These are phyloP conservation scores for Cossypha caffra DNA, from an alignment of 2,797 vertebrate species.

Conservation along the genomic window DNA sequence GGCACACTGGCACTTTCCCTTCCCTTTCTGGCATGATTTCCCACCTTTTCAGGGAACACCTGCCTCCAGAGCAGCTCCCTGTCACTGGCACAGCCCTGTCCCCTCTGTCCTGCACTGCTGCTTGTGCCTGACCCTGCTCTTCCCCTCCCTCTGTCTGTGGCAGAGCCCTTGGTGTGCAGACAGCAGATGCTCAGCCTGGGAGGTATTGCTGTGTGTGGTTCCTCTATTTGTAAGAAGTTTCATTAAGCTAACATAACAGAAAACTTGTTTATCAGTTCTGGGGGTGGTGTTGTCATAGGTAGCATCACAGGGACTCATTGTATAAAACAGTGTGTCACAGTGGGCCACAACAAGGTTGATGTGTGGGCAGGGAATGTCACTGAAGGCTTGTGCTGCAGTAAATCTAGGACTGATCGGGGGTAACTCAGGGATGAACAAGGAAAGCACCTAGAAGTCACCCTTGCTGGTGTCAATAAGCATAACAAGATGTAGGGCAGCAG, in stretches of 20 bases:
- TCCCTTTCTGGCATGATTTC: not conserved
- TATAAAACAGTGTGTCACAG: not conserved
- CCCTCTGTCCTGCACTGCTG: not conserved
- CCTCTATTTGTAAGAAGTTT: conserved; percentile 21
- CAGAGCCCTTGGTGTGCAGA: not conserved
- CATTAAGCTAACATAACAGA: not conserved
- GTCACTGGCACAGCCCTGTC: not conserved
- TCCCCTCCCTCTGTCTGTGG: not conserved
- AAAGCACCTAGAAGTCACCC: not conserved
- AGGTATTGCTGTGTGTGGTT: not conserved
- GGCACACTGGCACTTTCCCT: not conserved
- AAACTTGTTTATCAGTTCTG: conserved; percentile 8
- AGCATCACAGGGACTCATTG: not conserved
- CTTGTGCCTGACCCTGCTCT: not conserved
- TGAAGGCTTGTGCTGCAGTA: not conserved
- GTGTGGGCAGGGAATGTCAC: not conserved
- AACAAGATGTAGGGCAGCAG: not conserved
- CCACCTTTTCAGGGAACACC: not conserved
- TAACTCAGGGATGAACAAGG: not conserved
- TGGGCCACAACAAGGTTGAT: not conserved
- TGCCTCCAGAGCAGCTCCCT: not conserved
- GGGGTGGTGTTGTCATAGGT: not conserved
- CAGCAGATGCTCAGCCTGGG: conserved; percentile 23
- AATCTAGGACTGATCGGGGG: not conserved
- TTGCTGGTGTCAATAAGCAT: not conserved